Evolutionary conservation across 2,113 vertebrate genomes (phyloP), one percentile per base, ranked within the genome.

Genomic region (Catharus fuscescens): DNA sequence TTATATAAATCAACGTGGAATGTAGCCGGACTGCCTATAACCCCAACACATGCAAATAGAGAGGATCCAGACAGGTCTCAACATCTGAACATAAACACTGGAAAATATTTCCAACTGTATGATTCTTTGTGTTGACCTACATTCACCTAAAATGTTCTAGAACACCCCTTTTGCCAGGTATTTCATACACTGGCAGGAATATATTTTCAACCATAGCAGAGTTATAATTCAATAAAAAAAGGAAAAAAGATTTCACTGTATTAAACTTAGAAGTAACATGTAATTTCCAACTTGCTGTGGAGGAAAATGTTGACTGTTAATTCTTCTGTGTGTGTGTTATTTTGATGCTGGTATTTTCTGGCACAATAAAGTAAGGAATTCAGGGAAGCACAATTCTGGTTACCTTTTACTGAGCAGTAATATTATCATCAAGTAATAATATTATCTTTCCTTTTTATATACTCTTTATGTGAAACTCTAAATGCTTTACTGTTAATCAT

Each of bases 1-100:
- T 97, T 97, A 93, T 97, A 97, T 92, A 97, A 97, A 97, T 97
- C 96, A 96, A 93, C 52, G 23, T 96, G 96, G 97, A 98, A 98
- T 97, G 96, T 84, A 94, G 96, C 86, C 5, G 57, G 84, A 93
- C 96, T 93, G 92, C 96, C 96, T 97, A 94, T 94, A 97, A 96
- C 72, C 92, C 83, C 56, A 92, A 96, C 62, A 96, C 92, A 97
- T 97, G 92, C 93, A 97, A 98, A 98, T 71, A 97, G 79, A 89
- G 86, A 97, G 96, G 93, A 97, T 95, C 73, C 94, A 97, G 96
- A 91, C 96, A 97, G 96, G 96, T 98, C 96, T 97, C 95, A 97
- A 97, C 95, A 98, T 95, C 74, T 97, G 91, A 97, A 98, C 85
- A 91, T 95, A 97, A 98, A 98, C 94, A 96, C 61, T 97, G 96